phyloP scores from a whole-genome alignment of 92 coral and sea anemone species.

The Parazoanthus swiftii region DNA sequence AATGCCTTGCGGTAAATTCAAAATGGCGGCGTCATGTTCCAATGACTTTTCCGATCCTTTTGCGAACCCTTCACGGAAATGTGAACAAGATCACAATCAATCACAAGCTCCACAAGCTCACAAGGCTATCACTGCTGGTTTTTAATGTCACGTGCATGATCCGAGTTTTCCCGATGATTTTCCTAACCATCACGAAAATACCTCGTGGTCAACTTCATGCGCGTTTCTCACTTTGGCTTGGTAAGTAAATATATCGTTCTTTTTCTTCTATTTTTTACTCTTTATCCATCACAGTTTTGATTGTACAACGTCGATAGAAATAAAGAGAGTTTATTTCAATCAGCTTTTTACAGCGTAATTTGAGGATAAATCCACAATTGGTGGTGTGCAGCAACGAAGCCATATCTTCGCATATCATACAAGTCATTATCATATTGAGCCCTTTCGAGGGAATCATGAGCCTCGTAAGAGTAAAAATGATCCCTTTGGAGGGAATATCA shows the following conservation, averaged over 20 bases:
- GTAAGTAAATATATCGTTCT: conserved; percentile 1
- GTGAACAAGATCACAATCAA: not conserved
- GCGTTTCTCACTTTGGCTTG: conserved; percentile 1
- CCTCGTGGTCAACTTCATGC: conserved; percentile 10
- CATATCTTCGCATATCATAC: not conserved
- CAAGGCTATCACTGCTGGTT: not conserved
- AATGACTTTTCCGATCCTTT: too few species aligned
- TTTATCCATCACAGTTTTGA: not conserved
- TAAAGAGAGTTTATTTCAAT: not conserved
- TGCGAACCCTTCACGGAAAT: not conserved
- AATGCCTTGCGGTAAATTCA: not conserved
- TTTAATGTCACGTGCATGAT: not conserved
- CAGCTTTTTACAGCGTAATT: conserved; percentile 9
- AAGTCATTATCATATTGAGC: conserved; percentile 6
- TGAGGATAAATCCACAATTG: conserved; percentile 6
- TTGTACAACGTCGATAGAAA: conserved; percentile 5
- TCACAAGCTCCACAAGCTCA: not conserved
- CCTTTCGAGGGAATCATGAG: not conserved
- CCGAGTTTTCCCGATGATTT: conserved; percentile 13
- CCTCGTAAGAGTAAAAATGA: not conserved
- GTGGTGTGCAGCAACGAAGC: conserved; percentile 9
- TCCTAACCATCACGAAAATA: conserved; percentile 14
- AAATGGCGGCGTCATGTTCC: too few species aligned
- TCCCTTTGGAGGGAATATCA: conserved; percentile 11
- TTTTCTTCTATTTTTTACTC: not conserved